phyloP scores from a whole-genome alignment of 2,797 vertebrate genomes.

The Tokudaia tokunoshimensis region DNA sequence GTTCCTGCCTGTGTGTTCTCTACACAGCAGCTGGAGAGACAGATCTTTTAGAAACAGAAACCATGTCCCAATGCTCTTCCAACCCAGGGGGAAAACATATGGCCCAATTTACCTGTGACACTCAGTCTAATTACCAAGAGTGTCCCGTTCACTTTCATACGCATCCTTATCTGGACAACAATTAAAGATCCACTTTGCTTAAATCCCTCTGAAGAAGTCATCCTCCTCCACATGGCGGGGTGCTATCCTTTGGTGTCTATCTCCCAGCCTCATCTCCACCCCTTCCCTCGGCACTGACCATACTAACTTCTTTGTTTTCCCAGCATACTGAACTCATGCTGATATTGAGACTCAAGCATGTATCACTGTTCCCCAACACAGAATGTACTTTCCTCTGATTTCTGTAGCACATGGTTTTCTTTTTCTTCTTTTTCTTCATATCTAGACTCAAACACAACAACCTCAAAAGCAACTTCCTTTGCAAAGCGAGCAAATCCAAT shows the following conservation, averaged over 20 bases:
- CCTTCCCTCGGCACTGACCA: background rate
- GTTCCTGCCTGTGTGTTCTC: background rate
- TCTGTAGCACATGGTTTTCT: background rate
- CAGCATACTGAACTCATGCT: background rate
- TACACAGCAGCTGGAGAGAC: background rate
- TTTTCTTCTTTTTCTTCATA: background rate
- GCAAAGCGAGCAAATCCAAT: background rate
- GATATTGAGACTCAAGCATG: background rate
- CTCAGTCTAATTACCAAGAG: background rate
- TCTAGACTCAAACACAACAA: background rate
- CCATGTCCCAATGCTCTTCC: background rate
- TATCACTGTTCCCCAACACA: background rate
- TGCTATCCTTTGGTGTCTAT: no score
- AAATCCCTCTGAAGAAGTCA: background rate
- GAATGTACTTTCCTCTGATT: background rate
- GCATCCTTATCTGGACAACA: background rate
- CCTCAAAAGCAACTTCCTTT: background rate
- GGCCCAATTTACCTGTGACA: conserved; percentile 12
- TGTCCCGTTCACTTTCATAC: background rate
- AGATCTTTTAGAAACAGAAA: background rate
- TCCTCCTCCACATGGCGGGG: background rate
- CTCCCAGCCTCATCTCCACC: no score
- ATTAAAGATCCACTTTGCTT: conserved; percentile 1
- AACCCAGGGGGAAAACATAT: background rate
- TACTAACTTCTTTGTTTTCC: background rate